Conservation (phyloP, 1,140 invertebrate genomes). For the Teleogryllus occipitalis region DNA sequence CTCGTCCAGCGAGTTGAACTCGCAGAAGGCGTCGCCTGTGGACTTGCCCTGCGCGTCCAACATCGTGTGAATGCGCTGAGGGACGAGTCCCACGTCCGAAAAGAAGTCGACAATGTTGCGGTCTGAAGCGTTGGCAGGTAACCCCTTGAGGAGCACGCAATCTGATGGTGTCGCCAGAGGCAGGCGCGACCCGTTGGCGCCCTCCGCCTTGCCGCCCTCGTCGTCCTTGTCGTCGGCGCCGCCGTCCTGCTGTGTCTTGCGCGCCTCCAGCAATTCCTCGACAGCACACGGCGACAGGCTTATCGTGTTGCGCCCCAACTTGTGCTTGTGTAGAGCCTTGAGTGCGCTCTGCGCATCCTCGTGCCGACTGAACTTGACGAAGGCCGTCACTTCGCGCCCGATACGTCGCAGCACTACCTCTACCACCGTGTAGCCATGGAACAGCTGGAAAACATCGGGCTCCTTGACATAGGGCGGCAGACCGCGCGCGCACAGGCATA, state of each 20-base stretch:
- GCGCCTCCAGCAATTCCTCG: constrained; percentile 13
- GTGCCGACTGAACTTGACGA: constrained; percentile 60
- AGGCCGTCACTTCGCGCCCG: constrained; percentile 50
- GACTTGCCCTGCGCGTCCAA: constrained; percentile 56
- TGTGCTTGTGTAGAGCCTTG: constrained; percentile 25
- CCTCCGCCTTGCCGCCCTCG: background rate
- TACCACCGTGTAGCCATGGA: constrained; percentile 57
- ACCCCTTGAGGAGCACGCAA: constrained; percentile 62
- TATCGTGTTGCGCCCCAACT: constrained; percentile 45
- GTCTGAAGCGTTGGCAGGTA: constrained; percentile 65
- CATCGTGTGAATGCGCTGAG: constrained; percentile 63
- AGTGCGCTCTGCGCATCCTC: constrained; percentile 55
- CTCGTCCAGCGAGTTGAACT: constrained; percentile 62
- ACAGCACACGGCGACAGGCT: constrained; percentile 8
- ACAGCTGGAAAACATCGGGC: constrained; percentile 66
- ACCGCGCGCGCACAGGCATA: constrained; percentile 55
- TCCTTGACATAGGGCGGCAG: constrained; percentile 66
- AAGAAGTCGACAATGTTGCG: constrained; percentile 74
- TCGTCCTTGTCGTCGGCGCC: background rate
- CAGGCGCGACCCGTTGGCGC: background rate
- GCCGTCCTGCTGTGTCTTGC: background rate
- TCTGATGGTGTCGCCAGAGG: constrained; percentile 36
- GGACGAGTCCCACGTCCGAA: constrained; percentile 61
- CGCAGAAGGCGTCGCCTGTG: constrained; percentile 76
- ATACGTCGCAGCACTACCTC: constrained; percentile 57